Percentiles rank a stretch among this genome's conserved stretches.
phyloP scores from a whole-genome alignment of 2,113 vertebrate genomes.

The Festucalex cinctus region DNA sequence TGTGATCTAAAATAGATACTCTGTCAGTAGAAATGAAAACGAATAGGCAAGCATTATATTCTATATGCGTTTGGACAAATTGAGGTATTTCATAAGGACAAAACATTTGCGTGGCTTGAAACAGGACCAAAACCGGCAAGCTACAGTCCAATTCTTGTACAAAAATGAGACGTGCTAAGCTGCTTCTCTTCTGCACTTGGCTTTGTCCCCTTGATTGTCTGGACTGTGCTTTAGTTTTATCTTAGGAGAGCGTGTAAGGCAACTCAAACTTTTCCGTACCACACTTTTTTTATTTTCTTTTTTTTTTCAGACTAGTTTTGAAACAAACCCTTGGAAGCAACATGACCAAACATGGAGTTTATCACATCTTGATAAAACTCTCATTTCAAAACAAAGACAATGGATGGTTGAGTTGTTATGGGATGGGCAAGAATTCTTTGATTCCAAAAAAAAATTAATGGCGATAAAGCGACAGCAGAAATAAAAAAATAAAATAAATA shows the following conservation, averaged over 20 bases:
- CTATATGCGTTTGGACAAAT: slow-evolving; percentile 54
- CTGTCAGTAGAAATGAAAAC: slow-evolving; percentile 9
- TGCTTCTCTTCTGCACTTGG: neutral
- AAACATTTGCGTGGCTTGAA: slow-evolving; percentile 8
- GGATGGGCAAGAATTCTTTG: slow-evolving; percentile 54
- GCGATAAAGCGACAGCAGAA: neutral
- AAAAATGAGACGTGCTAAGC: slow-evolving; percentile 1
- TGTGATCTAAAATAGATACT: slow-evolving; percentile 30
- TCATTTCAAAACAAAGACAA: slow-evolving; percentile 1
- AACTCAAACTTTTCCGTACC: neutral
- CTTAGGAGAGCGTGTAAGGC: slow-evolving; percentile 6
- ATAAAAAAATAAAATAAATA: neutral
- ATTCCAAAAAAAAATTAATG: slow-evolving; percentile 48
- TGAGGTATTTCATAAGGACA: slow-evolving; percentile 39
- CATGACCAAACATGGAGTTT: slow-evolving; percentile 12
- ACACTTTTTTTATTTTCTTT: neutral
- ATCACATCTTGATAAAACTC: neutral
- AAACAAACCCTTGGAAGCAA: slow-evolving; percentile 13
- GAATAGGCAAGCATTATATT: slow-evolving; percentile 23
- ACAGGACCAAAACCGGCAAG: neutral
- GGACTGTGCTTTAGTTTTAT: neutral
- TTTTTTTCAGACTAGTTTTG: slow-evolving; percentile 21
- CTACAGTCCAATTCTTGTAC: neutral
- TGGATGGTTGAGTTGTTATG: neutral
- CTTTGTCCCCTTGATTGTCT: slow-evolving; percentile 12